Evolutionary conservation across 2,888 invertebrate genomes (phyloP).

Genomic region (Lithophane semibrunnea): DNA sequence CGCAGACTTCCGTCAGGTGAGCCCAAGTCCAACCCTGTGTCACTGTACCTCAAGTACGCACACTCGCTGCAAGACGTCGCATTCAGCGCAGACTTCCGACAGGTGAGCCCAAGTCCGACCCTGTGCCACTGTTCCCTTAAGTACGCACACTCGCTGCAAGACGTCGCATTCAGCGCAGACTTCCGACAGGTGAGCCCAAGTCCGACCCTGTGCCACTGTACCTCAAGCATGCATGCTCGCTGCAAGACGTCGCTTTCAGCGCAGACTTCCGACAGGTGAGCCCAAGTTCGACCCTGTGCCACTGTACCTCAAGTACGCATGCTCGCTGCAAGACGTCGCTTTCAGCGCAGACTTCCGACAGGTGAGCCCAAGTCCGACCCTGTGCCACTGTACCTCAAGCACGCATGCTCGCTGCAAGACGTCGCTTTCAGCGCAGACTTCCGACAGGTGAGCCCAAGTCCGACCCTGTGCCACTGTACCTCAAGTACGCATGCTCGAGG

Average conservation of each 20-base stretch:
- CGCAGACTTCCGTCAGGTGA: too few relatives aligned
- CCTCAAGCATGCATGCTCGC: too few relatives aligned
- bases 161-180: background rate
- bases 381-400: constrained; percentile 91
- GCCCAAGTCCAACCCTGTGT: too few relatives aligned
- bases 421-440: constrained; percentile 96
- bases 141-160: background rate
- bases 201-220: background rate
- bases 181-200: background rate
- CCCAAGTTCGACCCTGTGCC: too few relatives aligned
- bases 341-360: constrained; percentile 96
- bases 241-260: too few relatives aligned
- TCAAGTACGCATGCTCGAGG: background rate
- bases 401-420: constrained; percentile 96
- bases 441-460: constrained; percentile 90
- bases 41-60: too few relatives aligned
- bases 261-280: too few relatives aligned
- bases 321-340: constrained; percentile 95
- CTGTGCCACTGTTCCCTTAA: too few relatives aligned
- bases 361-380: constrained; percentile 80
- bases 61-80: too few relatives aligned
- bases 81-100: too few relatives aligned
- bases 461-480: background rate
- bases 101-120: too few relatives aligned
- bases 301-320: constrained; percentile 96